Percentiles rank a stretch among this genome's conserved stretches.
Conservation (phyloP, 2,113 vertebrate genomes). For the Neogobius melanostomus region DNA sequence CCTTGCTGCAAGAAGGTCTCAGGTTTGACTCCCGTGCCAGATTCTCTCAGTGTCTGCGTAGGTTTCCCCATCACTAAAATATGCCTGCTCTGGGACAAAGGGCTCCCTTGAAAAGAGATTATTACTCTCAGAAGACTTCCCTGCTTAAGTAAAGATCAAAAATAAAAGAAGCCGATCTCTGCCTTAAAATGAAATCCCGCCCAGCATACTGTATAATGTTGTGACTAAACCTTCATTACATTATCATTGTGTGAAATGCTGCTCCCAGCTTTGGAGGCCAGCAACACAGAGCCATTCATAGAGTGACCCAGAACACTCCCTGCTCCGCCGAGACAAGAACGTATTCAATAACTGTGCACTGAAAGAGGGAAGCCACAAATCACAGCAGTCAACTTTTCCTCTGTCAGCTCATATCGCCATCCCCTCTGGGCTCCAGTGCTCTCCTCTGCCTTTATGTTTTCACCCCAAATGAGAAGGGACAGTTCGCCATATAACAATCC, state of each 20-base stretch:
- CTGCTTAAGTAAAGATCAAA: no score
- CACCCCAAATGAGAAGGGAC: slow-evolving; percentile 62
- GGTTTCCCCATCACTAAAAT: no score
- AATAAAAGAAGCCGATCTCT: no score
- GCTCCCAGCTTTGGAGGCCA: background rate
- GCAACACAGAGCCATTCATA: slow-evolving; percentile 44
- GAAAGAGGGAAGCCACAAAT: slow-evolving; percentile 47
- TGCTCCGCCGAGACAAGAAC: slow-evolving; percentile 24
- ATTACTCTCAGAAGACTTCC: no score
- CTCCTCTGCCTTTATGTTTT: slow-evolving; percentile 37
- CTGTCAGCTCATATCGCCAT: slow-evolving; percentile 53
- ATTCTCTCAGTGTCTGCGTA: no score
- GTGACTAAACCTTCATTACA: background rate
- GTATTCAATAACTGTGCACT: slow-evolving; percentile 28
- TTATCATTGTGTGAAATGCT: slow-evolving; percentile 6
- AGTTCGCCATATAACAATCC: slow-evolving; percentile 47
- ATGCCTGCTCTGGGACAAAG: no score
- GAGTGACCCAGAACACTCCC: slow-evolving; percentile 15
- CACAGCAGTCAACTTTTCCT: slow-evolving; percentile 50
- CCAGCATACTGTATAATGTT: background rate
- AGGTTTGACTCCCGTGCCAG: no score
- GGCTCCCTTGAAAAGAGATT: no score
- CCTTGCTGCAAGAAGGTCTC: no score
- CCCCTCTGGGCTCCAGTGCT: slow-evolving; percentile 17
- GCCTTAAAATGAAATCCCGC: background rate